Evolutionary conservation across 1,140 invertebrate genomes (phyloP).

Genomic region (Zaprionus gabonicus): DNA sequence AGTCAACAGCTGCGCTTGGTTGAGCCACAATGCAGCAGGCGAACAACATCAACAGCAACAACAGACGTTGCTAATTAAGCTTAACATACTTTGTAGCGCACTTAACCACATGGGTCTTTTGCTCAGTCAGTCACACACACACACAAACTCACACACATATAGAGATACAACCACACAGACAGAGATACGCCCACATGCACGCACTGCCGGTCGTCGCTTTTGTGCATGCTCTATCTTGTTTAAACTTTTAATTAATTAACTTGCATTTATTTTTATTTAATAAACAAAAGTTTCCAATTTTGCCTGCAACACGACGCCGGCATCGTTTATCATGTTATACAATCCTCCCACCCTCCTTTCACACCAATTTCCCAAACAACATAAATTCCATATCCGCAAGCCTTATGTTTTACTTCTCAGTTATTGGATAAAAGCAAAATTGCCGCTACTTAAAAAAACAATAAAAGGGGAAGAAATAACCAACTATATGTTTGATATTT

Average conservation of each 20-base stretch:
- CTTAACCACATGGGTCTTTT: constrained; percentile 40
- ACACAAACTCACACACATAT: background rate
- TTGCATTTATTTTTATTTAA: constrained; percentile 79
- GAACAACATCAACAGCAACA: constrained; percentile 11
- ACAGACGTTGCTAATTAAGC: constrained; percentile 61
- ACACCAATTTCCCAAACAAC: background rate
- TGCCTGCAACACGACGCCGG: constrained; percentile 6
- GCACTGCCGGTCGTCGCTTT: constrained; percentile 13
- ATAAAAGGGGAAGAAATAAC: background rate
- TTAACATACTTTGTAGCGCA: constrained; percentile 49
- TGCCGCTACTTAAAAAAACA: too few relatives aligned
- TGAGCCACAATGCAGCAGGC: constrained; percentile 32
- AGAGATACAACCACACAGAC: background rate
- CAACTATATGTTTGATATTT: background rate
- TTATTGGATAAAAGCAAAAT: background rate
- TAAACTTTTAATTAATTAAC: constrained; percentile 80
- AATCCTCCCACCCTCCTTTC: background rate
- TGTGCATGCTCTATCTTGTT: constrained; percentile 72
- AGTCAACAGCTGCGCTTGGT: constrained; percentile 39
- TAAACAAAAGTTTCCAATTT: constrained; percentile 72
- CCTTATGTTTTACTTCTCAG: constrained; percentile 4
- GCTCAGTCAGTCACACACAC: constrained; percentile 20
- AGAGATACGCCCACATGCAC: background rate
- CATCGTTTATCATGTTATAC: constrained; percentile 2
- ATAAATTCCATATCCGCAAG: background rate